Conservation (phyloP, 2,113 vertebrate genomes). For the Rhadina sibilatrix region DNA sequence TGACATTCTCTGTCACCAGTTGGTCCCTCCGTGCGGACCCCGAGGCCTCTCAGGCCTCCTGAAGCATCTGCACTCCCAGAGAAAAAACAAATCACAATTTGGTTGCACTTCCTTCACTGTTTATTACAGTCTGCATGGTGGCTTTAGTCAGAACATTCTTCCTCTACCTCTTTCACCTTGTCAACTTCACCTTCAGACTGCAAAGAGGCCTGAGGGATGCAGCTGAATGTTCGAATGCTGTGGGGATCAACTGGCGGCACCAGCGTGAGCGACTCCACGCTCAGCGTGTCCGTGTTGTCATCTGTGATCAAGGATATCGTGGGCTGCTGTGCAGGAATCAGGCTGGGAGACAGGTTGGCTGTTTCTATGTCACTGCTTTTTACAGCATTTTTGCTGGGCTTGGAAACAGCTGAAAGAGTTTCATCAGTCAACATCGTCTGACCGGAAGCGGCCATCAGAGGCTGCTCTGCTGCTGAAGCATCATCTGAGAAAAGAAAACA, state of each 20-base stretch:
- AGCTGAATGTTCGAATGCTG: slow-evolving; percentile 75
- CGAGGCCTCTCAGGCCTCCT: not conserved
- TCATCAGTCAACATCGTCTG: slow-evolving; percentile 48
- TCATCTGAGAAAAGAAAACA: slow-evolving; percentile 76
- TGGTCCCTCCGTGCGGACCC: not conserved
- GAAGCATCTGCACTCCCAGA: not conserved
- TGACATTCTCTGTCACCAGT: not conserved
- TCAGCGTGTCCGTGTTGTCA: slow-evolving; percentile 79
- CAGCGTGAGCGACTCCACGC: slow-evolving; percentile 91
- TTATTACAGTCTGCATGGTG: not conserved
- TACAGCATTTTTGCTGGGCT: slow-evolving; percentile 51
- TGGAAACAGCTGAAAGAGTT: slow-evolving; percentile 19
- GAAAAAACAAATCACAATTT: not conserved
- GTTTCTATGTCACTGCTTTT: slow-evolving; percentile 61
- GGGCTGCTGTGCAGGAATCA: slow-evolving; percentile 91
- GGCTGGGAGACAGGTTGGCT: slow-evolving; percentile 86
- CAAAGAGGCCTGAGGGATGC: slow-evolving; percentile 31
- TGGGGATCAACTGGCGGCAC: slow-evolving; percentile 85
- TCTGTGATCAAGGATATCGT: slow-evolving; percentile 91
- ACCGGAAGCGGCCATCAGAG: slow-evolving; percentile 63
- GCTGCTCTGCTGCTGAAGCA: slow-evolving; percentile 72
- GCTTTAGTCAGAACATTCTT: not conserved
- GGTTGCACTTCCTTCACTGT: not conserved
- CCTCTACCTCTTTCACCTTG: not conserved
- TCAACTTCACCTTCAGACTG: slow-evolving; percentile 14